phyloP scores from a whole-genome alignment of 1,140 invertebrate genomes.

The Caligus rogercresseyi region DNA sequence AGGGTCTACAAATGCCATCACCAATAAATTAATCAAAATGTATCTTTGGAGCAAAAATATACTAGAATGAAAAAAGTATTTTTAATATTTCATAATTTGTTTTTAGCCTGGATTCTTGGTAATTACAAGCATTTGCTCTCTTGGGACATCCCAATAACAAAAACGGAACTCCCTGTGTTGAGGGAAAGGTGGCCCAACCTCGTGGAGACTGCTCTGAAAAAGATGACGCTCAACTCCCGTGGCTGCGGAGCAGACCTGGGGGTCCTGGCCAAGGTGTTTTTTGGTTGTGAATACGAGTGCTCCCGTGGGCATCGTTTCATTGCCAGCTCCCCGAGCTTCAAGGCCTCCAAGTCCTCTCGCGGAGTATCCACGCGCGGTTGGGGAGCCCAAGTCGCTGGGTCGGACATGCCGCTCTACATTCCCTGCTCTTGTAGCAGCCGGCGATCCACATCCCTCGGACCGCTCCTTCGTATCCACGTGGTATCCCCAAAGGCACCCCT shows the following conservation, averaged over 20 bases:
- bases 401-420: constrained; percentile 79
- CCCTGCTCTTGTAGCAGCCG: constrained; percentile 63
- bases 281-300: constrained; percentile 94
- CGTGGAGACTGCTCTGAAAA: constrained; percentile 22
- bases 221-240: constrained; percentile 10
- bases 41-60: too few species aligned
- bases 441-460: constrained; percentile 35
- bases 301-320: constrained; percentile 85
- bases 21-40: too few species aligned
- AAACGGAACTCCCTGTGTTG: constrained; percentile 26
- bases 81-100: too few species aligned
- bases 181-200: constrained; percentile 33
- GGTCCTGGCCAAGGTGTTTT: constrained; percentile 75
- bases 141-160: constrained; percentile 72
- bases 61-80: too few species aligned
- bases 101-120: constrained; percentile 62
- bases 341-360: constrained; percentile 35
- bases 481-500: constrained; percentile 80
- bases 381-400: background rate
- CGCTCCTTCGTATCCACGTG: constrained; percentile 79
- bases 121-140: constrained; percentile 80
- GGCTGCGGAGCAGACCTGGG: constrained; percentile 22
- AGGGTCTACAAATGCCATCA: too few species aligned
- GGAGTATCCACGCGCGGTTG: background rate
- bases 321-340: constrained; percentile 66